Conservation (phyloP, 2,113 vertebrate species). For the Penelope pileata region DNA sequence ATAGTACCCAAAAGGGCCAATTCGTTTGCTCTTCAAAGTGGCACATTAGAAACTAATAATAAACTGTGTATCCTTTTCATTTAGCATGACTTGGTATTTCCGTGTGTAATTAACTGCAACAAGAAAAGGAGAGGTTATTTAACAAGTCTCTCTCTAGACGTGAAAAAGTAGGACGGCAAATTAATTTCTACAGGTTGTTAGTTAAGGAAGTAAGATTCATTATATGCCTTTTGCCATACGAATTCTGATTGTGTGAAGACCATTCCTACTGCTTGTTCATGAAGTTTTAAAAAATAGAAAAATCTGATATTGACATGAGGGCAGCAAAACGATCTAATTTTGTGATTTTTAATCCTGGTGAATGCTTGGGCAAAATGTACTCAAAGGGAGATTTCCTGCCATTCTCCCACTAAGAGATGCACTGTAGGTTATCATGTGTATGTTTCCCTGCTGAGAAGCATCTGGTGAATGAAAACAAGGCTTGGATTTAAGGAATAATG, state of each 20-base stretch:
- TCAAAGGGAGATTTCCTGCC: neutral
- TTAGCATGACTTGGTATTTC: slow-evolving; percentile 14
- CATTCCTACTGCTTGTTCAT: neutral
- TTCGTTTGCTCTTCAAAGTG: slow-evolving; percentile 35
- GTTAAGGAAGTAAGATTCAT: slow-evolving; percentile 14
- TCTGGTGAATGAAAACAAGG: slow-evolving; percentile 21
- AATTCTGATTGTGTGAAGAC: neutral
- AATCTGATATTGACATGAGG: neutral
- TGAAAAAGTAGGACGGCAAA: neutral
- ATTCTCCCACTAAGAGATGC: neutral
- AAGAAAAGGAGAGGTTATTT: neutral
- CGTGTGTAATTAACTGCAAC: neutral
- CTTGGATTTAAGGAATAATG: neutral
- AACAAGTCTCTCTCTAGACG: neutral
- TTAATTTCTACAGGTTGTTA: slow-evolving; percentile 2
- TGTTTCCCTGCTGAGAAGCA: slow-evolving; percentile 46
- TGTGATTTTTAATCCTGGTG: neutral
- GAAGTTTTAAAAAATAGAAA: neutral
- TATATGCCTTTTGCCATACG: neutral
- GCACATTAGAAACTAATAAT: neutral
- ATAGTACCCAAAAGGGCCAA: slow-evolving; percentile 43
- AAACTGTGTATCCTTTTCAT: slow-evolving; percentile 14
- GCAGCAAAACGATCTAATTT: neutral
- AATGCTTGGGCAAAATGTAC: neutral
- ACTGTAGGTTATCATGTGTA: neutral